Evolutionary conservation across 2,797 vertebrate genomes (phyloP).

Genomic region (Parotocinclus haroldoi): DNA sequence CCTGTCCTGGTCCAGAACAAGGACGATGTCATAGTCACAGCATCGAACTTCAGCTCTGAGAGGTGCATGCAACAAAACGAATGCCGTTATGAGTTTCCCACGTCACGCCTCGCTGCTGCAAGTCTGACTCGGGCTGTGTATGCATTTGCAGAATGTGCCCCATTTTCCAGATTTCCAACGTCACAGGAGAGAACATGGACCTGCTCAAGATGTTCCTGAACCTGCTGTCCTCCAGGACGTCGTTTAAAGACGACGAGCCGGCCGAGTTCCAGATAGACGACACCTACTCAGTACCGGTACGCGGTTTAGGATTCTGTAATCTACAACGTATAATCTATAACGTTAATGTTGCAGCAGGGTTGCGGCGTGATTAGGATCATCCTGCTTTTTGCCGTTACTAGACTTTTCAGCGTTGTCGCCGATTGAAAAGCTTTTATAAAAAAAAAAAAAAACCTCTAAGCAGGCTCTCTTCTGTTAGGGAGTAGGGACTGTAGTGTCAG

Average conservation of each 20-base stretch:
- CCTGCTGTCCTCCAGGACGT: constrained; percentile 91
- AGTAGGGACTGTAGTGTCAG: constrained; percentile 96
- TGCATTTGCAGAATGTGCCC: constrained; percentile 85
- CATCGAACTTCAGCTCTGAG: constrained; percentile 97
- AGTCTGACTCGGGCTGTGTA: neutral
- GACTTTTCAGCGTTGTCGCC: too few species aligned
- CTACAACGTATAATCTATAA: too few species aligned
- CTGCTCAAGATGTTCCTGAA: constrained; percentile 98
- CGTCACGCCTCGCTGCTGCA: neutral
- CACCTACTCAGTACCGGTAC: constrained; percentile 94
- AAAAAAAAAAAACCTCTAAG: too few species aligned
- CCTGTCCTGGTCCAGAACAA: constrained; percentile 95
- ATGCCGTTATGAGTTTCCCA: too few species aligned
- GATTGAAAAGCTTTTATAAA: neutral
- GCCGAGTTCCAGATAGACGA: constrained; percentile 98
- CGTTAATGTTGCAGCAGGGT: too few species aligned
- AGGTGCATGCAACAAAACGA: constrained; percentile 65
- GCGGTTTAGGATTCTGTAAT: neutral
- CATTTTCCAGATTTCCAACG: constrained; percentile 98
- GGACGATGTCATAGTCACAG: constrained; percentile 96
- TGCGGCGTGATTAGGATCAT: too few species aligned
- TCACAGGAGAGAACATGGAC: constrained; percentile 93
- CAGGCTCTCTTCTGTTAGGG: constrained; percentile 68
- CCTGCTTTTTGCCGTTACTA: too few species aligned
- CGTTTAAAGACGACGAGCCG: constrained; percentile 91